A percentile compares a stretch with the other conserved stretches of the same genome.
Evolutionary conservation across 2,797 vertebrate genomes (phyloP).

Genomic region (Siniperca scherzeri): DNA sequence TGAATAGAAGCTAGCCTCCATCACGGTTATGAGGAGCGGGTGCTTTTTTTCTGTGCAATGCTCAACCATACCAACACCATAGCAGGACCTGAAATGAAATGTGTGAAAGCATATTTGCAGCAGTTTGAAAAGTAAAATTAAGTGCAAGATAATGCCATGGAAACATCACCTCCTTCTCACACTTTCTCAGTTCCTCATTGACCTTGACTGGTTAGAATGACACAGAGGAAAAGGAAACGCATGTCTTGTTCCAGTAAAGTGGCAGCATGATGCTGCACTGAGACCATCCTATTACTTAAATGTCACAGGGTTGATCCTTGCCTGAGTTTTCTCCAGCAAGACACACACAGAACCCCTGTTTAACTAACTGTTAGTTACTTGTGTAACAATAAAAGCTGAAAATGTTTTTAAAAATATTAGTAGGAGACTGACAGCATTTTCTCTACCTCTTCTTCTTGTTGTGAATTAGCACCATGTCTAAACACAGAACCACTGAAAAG

Average conservation of each 20-base stretch:
- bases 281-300: constrained; percentile 14
- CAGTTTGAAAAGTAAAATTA: constrained; percentile 31
- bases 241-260: constrained; percentile 21
- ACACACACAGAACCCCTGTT: background rate
- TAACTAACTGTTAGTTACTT: background rate
- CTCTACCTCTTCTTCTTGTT: background rate
- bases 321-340: background rate
- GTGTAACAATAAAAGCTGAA: background rate
- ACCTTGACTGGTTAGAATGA: constrained; percentile 27
- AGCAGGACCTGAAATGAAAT: constrained; percentile 35
- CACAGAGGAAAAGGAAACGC: constrained; percentile 20
- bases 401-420: background rate
- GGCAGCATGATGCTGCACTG: background rate
- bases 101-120: constrained; percentile 58
- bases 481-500: background rate
- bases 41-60: constrained; percentile 40
- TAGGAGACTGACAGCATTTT: background rate
- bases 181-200: constrained; percentile 30
- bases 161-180: constrained; percentile 33
- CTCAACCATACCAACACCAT: constrained; percentile 43
- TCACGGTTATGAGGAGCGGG: constrained; percentile 3
- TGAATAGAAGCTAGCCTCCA: constrained; percentile 16
- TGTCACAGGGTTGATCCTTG: constrained; percentile 14
- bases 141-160: constrained; percentile 32
- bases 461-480: background rate